A percentile compares a stretch with the other conserved stretches of the same genome.
These are phyloP conservation scores for Tenebrosternarchus preto DNA, from an alignment of 2,113 vertebrate genomes.

Conservation along the genomic window DNA sequence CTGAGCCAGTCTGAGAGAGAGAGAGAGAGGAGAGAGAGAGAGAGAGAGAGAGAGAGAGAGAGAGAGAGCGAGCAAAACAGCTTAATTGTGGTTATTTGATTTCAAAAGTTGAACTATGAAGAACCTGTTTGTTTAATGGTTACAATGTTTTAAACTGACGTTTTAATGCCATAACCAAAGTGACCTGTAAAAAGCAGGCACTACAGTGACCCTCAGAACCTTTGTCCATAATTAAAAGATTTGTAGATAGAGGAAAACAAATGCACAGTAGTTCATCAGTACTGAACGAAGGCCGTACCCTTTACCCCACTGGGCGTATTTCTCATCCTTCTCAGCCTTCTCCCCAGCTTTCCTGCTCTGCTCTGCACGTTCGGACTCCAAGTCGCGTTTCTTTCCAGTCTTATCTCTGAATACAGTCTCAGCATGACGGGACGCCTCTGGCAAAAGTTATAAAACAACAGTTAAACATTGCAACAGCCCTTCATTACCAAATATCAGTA, in stretches of 20 bases:
- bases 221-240: too few relatives aligned
- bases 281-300: constrained; percentile 75
- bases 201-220: too few relatives aligned
- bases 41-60: neutral
- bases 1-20: constrained; percentile 80
- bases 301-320: constrained; percentile 92
- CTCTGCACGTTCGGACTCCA: constrained; percentile 82
- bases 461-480: neutral
- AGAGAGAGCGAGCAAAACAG: neutral
- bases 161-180: too few relatives aligned
- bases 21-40: neutral
- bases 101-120: too few relatives aligned
- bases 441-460: constrained; percentile 2
- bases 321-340: constrained; percentile 80
- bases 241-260: too few relatives aligned
- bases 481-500: neutral
- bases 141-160: neutral
- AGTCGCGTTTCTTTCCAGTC: constrained; percentile 83
- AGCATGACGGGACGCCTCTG: constrained; percentile 83
- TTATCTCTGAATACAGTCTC: constrained; percentile 91
- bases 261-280: too few relatives aligned
- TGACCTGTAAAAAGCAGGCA: too few relatives aligned
- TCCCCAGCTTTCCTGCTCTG: constrained; percentile 79
- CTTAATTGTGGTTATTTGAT: neutral
- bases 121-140: neutral